These are phyloP conservation scores for Amphiduros pacificus DNA, from an alignment of 2,888 invertebrate genomes.

Conservation along the genomic window DNA sequence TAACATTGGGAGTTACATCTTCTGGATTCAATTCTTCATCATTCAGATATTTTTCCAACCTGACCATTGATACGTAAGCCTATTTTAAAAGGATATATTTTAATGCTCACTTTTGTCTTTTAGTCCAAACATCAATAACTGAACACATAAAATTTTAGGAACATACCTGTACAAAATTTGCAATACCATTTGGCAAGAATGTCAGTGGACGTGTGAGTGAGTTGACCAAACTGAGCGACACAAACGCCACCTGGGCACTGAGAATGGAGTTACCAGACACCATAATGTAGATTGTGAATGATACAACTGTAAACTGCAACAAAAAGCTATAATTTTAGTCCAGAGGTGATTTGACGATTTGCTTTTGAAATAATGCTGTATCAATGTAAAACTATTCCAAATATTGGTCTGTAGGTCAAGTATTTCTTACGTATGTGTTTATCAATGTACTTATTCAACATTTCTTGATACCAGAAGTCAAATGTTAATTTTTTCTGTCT, in stretches of 20 bases:
- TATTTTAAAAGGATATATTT: not conserved
- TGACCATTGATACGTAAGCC: conserved; percentile 8
- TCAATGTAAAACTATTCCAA: too few relatives aligned
- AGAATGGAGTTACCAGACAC: conserved; percentile 3
- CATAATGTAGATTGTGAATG: conserved; percentile 16
- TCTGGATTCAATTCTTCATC: conserved; percentile 10
- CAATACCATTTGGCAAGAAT: conserved; percentile 15
- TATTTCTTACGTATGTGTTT: too few relatives aligned
- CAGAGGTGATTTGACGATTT: too few relatives aligned
- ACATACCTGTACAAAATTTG: conserved; percentile 12
- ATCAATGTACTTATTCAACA: too few relatives aligned
- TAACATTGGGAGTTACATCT: too few relatives aligned
- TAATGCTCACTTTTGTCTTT: too few relatives aligned
- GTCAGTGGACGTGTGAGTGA: conserved; percentile 13
- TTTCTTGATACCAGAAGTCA: too few relatives aligned
- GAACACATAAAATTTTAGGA: not conserved
- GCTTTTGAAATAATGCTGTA: too few relatives aligned
- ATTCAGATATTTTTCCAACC: conserved; percentile 9
- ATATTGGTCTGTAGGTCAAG: too few relatives aligned
- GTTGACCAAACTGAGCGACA: conserved; percentile 18
- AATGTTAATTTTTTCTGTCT: too few relatives aligned
- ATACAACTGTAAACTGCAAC: conserved; percentile 14
- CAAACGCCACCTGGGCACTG: conserved; percentile 18
- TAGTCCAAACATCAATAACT: too few relatives aligned
- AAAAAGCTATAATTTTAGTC: too few relatives aligned